Evolutionary conservation across 2,797 vertebrate genomes (phyloP).

Genomic region (Kryptopterus vitreolus): DNA sequence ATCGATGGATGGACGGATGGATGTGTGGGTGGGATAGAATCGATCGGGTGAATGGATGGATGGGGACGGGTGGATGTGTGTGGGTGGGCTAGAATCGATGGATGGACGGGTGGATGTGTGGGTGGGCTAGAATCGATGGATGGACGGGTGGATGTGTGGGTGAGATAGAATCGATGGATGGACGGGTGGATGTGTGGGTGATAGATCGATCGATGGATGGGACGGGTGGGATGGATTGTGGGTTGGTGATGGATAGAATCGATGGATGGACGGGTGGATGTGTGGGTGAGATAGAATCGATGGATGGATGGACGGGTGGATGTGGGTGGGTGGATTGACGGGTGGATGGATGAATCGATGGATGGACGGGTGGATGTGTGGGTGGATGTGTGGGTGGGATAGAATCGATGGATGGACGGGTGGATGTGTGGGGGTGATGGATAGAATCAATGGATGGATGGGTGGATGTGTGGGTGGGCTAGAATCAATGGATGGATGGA

Average conservation of each 20-base stretch:
- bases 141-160: too few species aligned
- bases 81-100: neutral
- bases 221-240: too few species aligned
- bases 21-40: too few species aligned
- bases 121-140: neutral
- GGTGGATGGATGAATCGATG: neutral
- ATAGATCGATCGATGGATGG: neutral
- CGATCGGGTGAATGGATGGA: neutral
- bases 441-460: neutral
- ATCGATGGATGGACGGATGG: neutral
- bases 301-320: neutral
- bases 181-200: too few species aligned
- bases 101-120: neutral
- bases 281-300: neutral
- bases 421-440: too few species aligned
- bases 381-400: too few species aligned
- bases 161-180: neutral
- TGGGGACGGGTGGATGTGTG: too few species aligned
- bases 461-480: too few species aligned
- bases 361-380: neutral
- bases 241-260: neutral
- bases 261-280: neutral
- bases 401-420: neutral
- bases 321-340: too few species aligned
- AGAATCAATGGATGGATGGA: neutral